Evolutionary conservation across 2,797 vertebrate genomes (phyloP).

Genomic region (Catamblyrhynchus diadema): DNA sequence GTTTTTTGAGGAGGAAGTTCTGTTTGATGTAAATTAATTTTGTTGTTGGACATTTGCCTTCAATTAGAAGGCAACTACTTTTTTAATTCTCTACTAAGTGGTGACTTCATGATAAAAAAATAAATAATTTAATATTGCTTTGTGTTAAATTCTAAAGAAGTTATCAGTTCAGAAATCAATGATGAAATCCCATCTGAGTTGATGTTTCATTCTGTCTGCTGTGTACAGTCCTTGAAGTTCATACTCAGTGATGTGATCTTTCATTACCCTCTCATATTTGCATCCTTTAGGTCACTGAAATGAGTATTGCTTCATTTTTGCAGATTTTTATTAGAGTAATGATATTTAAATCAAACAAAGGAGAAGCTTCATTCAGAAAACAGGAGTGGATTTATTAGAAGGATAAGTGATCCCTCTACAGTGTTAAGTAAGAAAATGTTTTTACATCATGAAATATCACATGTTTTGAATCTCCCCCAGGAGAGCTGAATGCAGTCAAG

Average conservation of each 20-base stretch:
- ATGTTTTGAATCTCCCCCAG: neutral
- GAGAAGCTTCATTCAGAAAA: neutral
- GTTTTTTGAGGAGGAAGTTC: neutral
- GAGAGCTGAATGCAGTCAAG: neutral
- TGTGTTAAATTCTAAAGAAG: neutral
- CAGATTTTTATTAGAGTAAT: neutral
- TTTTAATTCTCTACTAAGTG: neutral
- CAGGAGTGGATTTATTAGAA: neutral
- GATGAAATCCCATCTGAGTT: neutral
- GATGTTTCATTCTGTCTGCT: neutral
- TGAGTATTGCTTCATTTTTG: neutral
- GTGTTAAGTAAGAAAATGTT: neutral
- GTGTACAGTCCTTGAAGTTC: neutral
- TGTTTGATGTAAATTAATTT: neutral
- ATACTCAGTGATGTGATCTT: neutral
- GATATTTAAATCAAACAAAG: neutral
- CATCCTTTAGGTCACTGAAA: neutral
- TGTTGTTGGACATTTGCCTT: neutral
- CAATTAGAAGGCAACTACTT: neutral
- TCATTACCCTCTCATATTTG: neutral
- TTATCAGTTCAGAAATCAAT: neutral
- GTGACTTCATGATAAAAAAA: neutral
- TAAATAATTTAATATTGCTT: neutral
- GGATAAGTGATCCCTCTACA: neutral
- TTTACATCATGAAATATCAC: neutral